Conservation (phyloP, 1,140 invertebrate species). For the Hyposmocoma kahamanoa region DNA sequence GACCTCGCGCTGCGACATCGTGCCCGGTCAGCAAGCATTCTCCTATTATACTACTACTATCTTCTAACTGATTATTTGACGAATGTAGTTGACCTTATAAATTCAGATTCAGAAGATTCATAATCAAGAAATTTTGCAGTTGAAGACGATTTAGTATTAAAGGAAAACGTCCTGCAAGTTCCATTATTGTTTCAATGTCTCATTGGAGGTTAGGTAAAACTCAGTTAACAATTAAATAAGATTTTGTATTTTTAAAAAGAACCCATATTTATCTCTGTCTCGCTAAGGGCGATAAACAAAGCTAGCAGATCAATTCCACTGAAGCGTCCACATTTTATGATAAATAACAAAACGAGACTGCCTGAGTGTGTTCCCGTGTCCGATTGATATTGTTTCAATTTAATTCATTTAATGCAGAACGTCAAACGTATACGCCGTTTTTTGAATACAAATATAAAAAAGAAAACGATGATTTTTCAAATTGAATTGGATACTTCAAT, state of each 20-base stretch:
- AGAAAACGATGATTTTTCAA: not conserved
- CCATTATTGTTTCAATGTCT: too few species aligned
- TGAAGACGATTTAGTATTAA: constrained; percentile 43
- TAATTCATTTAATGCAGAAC: constrained; percentile 56
- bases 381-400: constrained; percentile 60
- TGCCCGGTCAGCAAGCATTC: too few species aligned
- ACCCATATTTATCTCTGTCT: constrained; percentile 23
- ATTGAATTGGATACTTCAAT: constrained; percentile 35
- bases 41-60: too few species aligned
- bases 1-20: too few species aligned
- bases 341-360: constrained; percentile 50
- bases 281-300: constrained; percentile 18
- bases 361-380: constrained; percentile 58
- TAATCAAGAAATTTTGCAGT: too few species aligned
- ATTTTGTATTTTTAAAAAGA: too few species aligned
- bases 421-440: constrained; percentile 38
- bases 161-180: constrained; percentile 40
- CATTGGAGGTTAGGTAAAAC: too few species aligned
- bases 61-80: too few species aligned
- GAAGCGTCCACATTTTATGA: constrained; percentile 52
- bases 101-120: too few species aligned
- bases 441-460: not conserved
- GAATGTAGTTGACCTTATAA: too few species aligned
- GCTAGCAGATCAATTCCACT: constrained; percentile 38
- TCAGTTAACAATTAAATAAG: too few species aligned